Evolutionary conservation across 2,888 invertebrate species (phyloP).

Genomic region (Eupithecia vulgata): DNA sequence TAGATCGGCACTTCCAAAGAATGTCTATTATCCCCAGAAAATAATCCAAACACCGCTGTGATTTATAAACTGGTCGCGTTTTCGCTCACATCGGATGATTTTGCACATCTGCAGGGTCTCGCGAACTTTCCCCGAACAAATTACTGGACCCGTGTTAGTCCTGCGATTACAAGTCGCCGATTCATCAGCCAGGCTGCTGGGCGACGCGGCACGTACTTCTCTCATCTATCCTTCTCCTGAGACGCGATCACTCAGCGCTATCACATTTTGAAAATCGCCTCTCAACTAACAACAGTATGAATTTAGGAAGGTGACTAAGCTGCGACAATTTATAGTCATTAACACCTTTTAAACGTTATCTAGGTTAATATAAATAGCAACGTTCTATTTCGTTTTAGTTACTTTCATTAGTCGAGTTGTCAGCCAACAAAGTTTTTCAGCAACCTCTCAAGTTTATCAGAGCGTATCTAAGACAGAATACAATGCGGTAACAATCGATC

Average conservation of each 20-base stretch:
- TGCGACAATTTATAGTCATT: constrained; percentile 2
- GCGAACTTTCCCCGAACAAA: constrained; percentile 69
- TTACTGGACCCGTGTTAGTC: constrained; percentile 75
- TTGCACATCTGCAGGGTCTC: constrained; percentile 67
- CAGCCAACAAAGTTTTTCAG: constrained; percentile 5
- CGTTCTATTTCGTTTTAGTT: background rate
- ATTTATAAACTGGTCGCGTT: constrained; percentile 56
- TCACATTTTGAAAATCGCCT: constrained; percentile 59
- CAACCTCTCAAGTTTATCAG: constrained; percentile 35
- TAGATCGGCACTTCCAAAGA: background rate
- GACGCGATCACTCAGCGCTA: constrained; percentile 78
- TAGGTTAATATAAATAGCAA: background rate
- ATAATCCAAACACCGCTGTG: constrained; percentile 3
- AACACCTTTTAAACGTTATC: constrained; percentile 33
- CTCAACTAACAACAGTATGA: constrained; percentile 66
- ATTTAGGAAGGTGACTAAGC: constrained; percentile 1
- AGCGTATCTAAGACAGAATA: constrained; percentile 39
- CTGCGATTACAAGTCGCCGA: constrained; percentile 79
- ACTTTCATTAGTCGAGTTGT: background rate
- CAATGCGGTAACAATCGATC: constrained; percentile 41
- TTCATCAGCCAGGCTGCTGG: constrained; percentile 72
- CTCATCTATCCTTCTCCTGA: constrained; percentile 74
- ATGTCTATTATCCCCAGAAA: background rate
- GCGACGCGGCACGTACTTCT: constrained; percentile 72
- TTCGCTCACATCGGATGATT: constrained; percentile 64